Evolutionary conservation across 2,888 invertebrate genomes (phyloP).

Genomic region (Neocrepidodera transversa): DNA sequence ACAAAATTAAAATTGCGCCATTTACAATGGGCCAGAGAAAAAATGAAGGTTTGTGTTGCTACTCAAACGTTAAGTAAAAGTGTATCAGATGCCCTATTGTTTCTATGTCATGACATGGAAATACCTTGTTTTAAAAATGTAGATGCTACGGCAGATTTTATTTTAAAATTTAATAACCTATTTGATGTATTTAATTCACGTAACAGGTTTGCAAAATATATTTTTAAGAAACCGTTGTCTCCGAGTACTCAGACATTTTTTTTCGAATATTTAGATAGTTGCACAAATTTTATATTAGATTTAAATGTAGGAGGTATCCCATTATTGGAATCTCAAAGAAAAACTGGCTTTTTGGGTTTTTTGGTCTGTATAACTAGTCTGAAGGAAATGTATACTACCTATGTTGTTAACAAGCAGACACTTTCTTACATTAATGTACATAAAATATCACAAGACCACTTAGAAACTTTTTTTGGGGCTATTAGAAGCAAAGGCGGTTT

Average conservation of each 20-base stretch:
- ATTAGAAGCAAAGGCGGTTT: slow-evolving; percentile 20
- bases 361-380: slow-evolving; percentile 23
- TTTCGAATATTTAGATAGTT: slow-evolving; percentile 16
- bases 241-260: no score
- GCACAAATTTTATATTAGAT: slow-evolving; percentile 14
- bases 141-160: no score
- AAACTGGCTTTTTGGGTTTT: slow-evolving; percentile 31
- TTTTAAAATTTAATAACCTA: no score
- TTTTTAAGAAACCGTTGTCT: no score
- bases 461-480: slow-evolving; percentile 13
- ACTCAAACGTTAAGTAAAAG: slow-evolving; percentile 29
- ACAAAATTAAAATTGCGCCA: slow-evolving; percentile 23
- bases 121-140: slow-evolving; percentile 18
- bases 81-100: slow-evolving; percentile 28
- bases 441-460: slow-evolving; percentile 9
- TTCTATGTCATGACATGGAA: slow-evolving; percentile 23
- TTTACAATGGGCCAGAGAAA: slow-evolving; percentile 35
- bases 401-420: not conserved
- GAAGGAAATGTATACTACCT: slow-evolving; percentile 14
- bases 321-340: slow-evolving; percentile 21
- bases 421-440: not conserved
- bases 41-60: slow-evolving; percentile 35
- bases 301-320: slow-evolving; percentile 1
- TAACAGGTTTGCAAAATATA: no score
- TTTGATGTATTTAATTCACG: no score